Percentiles rank a stretch among this genome's conserved stretches.
These are phyloP conservation scores for Danaus plexippus DNA, from an alignment of 1,140 invertebrate species.

Conservation along the genomic window DNA sequence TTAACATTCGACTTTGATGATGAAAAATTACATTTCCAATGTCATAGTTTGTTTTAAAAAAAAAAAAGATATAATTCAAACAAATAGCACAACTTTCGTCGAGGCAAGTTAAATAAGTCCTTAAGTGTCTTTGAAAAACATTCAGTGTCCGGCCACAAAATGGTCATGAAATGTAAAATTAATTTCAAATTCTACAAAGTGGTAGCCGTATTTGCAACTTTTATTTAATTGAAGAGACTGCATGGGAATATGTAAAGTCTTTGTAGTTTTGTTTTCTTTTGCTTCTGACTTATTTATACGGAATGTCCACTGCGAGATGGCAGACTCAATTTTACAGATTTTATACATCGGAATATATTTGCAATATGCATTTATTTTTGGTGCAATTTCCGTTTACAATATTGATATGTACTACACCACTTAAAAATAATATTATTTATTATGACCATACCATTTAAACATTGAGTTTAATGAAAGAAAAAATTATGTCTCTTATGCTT, in stretches of 20 bases:
- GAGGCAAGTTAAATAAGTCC: neutral
- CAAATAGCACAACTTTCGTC: too few relatives aligned
- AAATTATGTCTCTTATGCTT: too few relatives aligned
- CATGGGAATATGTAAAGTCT: conserved; percentile 40
- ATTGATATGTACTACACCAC: too few relatives aligned
- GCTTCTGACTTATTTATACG: conserved; percentile 34
- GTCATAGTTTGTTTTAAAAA: too few relatives aligned
- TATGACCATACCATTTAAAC: too few relatives aligned
- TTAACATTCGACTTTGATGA: too few relatives aligned
- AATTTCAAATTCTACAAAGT: conserved; percentile 48
- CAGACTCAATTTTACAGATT: conserved; percentile 13
- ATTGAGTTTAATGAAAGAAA: too few relatives aligned
- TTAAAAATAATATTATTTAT: too few relatives aligned
- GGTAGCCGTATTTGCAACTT: conserved; percentile 37
- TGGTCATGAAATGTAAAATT: conserved; percentile 55
- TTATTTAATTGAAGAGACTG: conserved; percentile 47
- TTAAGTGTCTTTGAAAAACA: conserved; percentile 27
- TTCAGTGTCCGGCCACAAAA: conserved; percentile 14
- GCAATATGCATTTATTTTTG: too few relatives aligned
- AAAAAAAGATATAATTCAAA: too few relatives aligned
- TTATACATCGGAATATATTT: neutral
- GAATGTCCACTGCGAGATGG: conserved; percentile 30
- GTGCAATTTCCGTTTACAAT: too few relatives aligned
- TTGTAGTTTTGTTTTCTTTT: conserved; percentile 41
- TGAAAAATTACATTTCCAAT: too few relatives aligned